Base-by-base conservation (phyloP, 2,797 vertebrate genomes). In the Accipiter minullus region DNA sequence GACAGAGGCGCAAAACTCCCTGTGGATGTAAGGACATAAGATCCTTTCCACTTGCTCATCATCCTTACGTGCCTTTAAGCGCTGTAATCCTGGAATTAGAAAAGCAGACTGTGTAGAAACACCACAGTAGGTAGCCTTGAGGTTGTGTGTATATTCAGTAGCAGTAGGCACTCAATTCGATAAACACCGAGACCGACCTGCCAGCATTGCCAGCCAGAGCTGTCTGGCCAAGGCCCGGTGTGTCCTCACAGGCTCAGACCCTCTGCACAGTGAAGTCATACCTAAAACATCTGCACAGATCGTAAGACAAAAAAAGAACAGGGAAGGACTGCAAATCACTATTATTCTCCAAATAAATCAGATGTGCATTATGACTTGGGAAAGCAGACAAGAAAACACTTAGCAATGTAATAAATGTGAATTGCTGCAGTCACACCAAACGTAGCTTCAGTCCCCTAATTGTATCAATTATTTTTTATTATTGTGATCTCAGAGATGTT, bases 11-110 rank as follows among this genome's bases (percentile, higher is more conserved):
- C 40, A 15, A 3, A 75, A 38, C 89, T 96, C 95, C 92, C 92
- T 31, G 89, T 48, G 86, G 89, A 45, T 79, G 84, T 59, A 53
- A 93, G 89, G 93, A 95, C 79, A n/a, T 59, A 83, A 96, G 94
- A 96, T 93, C 84, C 97, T 96, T 83, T 96, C 89, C 53, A 62
- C 81, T 62, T 73, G 93, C 40, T 91, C 93, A 52, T 95, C 96
- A 94, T 80, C 73, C 75, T 92, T 74, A 92, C 59, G 86, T 92
- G 84, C 72, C 92, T 93, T 93, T 75, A 94, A 94, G 93, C 66
- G 3, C 90, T 74, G 74, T 96, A 97, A 97, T 95, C 95, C 95
- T 27, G 81, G 96, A 84, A 94, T 96, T 97, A 93, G 94, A 91
- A 83, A 48, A 93, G 77, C 80, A 87, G 88, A 6, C 36, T 77